These are phyloP conservation scores for Meriones psammophilus DNA, from an alignment of 2,797 vertebrate genomes.

Conservation along the genomic window DNA sequence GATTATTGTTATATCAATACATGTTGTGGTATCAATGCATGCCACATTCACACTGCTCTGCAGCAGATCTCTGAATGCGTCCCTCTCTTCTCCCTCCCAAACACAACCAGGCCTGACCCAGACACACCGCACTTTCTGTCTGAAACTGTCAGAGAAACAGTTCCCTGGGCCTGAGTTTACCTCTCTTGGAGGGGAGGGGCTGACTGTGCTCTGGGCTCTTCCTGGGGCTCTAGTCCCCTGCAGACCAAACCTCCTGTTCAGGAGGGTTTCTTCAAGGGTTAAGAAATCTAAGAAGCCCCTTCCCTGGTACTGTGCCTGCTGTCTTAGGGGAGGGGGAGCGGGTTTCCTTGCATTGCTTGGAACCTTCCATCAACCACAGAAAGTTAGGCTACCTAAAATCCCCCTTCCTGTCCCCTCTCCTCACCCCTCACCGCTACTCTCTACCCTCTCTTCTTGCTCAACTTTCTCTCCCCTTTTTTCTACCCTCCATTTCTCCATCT, in stretches of 20 bases:
- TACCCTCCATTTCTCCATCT: neutral
- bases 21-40: too few relatives aligned
- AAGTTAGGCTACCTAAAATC: neutral
- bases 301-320: too few relatives aligned
- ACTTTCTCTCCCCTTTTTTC: neutral
- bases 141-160: neutral
- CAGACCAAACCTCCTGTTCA: neutral
- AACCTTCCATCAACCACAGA: neutral
- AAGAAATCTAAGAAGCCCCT: neutral
- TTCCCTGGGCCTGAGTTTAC: neutral
- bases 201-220: neutral
- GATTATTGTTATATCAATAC: neutral
- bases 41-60: neutral
- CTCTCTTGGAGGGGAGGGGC: rapidly evolving
- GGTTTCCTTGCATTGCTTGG: neutral
- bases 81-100: neutral
- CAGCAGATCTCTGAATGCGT: neutral
- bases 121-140: neutral
- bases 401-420: neutral
- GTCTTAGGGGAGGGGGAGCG: neutral
- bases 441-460: neutral
- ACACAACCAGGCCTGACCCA: neutral
- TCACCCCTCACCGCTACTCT: neutral
- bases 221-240: neutral
- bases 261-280: neutral